Percentiles rank a stretch among this genome's conserved stretches.
phyloP scores from a whole-genome alignment of 2,113 vertebrate genomes.

The Semicossyphus pulcher region DNA sequence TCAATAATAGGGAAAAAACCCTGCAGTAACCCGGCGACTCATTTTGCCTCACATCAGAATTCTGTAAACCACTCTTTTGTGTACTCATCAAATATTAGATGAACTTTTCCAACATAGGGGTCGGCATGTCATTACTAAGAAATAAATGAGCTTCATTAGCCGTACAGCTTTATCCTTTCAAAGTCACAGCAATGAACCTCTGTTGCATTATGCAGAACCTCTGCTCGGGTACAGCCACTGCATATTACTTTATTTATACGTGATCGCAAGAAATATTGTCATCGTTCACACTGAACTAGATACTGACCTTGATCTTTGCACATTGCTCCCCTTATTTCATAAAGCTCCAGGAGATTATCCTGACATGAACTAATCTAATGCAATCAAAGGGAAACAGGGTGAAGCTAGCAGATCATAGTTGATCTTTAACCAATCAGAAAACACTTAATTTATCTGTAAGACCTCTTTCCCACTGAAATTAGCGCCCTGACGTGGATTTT shows the following conservation, averaged over 20 bases:
- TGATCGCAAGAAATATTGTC: constrained; percentile 16
- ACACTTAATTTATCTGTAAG: neutral
- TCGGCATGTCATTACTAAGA: neutral
- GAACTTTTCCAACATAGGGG: neutral
- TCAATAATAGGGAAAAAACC: too few relatives aligned
- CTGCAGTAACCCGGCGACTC: too few relatives aligned
- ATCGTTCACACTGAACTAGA: neutral
- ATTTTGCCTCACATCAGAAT: too few relatives aligned
- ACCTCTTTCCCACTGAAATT: too few relatives aligned
- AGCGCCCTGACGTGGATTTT: too few relatives aligned
- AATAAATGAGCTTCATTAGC: constrained; percentile 4
- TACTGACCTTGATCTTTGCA: constrained; percentile 13
- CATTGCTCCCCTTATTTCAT: neutral
- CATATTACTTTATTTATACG: too few relatives aligned
- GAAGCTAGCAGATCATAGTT: neutral
- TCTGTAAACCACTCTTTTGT: too few relatives aligned
- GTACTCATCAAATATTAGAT: neutral
- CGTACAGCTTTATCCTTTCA: neutral
- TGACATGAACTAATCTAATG: constrained; percentile 3
- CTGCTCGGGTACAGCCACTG: neutral
- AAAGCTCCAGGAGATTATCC: constrained; percentile 6
- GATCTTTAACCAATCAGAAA: constrained; percentile 7
- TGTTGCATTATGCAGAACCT: neutral
- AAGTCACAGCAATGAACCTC: neutral
- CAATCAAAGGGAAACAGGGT: constrained; percentile 15